A percentile compares a stretch with the other conserved stretches of the same genome.
Conservation (phyloP, 2,797 vertebrate species). For the Bovichtus variegatus region DNA sequence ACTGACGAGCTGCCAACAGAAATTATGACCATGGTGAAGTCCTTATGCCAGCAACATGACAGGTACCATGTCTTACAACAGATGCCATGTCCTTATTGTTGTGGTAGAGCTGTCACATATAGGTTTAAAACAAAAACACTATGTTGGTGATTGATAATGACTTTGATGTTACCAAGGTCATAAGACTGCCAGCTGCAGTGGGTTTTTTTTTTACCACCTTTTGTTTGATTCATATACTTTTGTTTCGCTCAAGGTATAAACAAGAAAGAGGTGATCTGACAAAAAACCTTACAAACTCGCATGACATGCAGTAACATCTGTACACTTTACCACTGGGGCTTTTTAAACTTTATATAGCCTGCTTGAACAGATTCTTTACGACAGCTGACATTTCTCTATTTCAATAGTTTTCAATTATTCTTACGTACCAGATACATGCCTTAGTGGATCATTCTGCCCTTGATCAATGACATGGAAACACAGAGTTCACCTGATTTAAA, state of each 20-base stretch:
- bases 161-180: not conserved
- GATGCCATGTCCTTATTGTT: not conserved
- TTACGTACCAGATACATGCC: slow-evolving; percentile 12
- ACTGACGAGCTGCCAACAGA: slow-evolving; percentile 73
- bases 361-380: not conserved
- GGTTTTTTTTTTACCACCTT: not conserved
- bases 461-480: slow-evolving; percentile 7
- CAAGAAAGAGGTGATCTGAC: not conserved
- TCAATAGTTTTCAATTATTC: slow-evolving; percentile 38
- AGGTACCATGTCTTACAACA: slow-evolving; percentile 62
- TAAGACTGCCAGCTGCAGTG: not conserved
- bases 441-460: slow-evolving; percentile 38
- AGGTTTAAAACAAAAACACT: not conserved
- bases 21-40: slow-evolving; percentile 61
- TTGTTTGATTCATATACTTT: not conserved
- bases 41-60: slow-evolving; percentile 79
- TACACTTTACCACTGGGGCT: not conserved
- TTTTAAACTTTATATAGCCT: not conserved
- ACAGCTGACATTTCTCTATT: slow-evolving; percentile 36
- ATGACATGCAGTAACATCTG: not conserved
- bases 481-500: not conserved
- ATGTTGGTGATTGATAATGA: not conserved
- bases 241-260: not conserved
- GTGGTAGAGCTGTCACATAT: not conserved
- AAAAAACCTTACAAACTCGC: not conserved